Percentiles rank a stretch among this genome's conserved stretches.
Conservation (phyloP, 2,888 invertebrate genomes). For the Biston betularia region DNA sequence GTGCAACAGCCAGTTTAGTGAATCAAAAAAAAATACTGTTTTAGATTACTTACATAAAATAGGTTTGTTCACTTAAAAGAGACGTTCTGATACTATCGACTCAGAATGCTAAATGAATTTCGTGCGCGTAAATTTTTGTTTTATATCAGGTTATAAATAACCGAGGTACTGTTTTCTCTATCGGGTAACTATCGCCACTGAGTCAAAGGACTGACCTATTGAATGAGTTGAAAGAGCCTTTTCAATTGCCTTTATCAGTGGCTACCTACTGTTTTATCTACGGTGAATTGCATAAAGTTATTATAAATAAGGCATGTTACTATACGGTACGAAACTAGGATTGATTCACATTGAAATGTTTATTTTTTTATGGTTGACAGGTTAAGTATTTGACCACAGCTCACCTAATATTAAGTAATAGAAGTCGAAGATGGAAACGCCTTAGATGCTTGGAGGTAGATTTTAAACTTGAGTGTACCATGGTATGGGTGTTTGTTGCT, state of each 20-base stretch:
- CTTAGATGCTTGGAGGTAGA: no score
- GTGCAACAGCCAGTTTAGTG: no score
- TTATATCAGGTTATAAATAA: not conserved
- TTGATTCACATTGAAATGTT: not conserved
- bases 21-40: no score
- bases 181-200: not conserved
- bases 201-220: slow-evolving; percentile 1
- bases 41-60: no score
- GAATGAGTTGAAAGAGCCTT: not conserved
- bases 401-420: no score
- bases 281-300: not conserved
- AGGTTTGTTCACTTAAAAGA: no score
- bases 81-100: not conserved
- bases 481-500: no score
- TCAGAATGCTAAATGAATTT: not conserved
- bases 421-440: no score
- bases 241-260: slow-evolving; percentile 1
- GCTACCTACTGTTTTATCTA: slow-evolving; percentile 1
- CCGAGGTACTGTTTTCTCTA: not conserved
- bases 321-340: not conserved
- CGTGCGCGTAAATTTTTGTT: not conserved
- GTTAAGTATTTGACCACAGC: no score
- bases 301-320: not conserved
- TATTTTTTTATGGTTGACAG: no score
- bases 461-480: no score